phyloP scores from a whole-genome alignment of 2,113 vertebrate genomes.

The Sinocyclocheilus anophthalmus region DNA sequence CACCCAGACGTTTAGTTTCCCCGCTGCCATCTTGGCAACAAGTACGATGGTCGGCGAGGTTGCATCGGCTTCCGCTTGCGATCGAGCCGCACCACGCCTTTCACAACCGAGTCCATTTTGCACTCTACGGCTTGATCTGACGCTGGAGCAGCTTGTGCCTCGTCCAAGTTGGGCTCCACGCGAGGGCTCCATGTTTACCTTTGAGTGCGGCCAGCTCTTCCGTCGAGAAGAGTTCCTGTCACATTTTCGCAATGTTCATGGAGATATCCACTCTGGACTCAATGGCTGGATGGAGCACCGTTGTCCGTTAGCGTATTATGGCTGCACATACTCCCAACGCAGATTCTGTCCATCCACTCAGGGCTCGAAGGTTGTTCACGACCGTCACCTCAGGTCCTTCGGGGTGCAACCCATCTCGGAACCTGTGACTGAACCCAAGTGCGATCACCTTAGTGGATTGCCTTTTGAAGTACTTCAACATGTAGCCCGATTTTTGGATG shows the following conservation, averaged over 20 bases:
- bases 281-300: constrained; percentile 99
- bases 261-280: constrained; percentile 96
- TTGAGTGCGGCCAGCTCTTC: constrained; percentile 94
- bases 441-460: constrained; percentile 87
- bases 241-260: constrained; percentile 96
- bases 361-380: constrained; percentile 89
- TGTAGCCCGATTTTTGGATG: constrained; percentile 91
- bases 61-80: constrained; percentile 94
- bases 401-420: constrained; percentile 85
- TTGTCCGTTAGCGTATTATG: constrained; percentile 96
- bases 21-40: constrained; percentile 91
- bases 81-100: constrained; percentile 92
- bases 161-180: constrained; percentile 78
- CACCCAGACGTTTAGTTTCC: constrained; percentile 96
- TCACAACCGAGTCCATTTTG: constrained; percentile 95
- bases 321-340: constrained; percentile 94
- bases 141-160: constrained; percentile 86
- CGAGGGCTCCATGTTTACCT: constrained; percentile 94
- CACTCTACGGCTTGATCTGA: constrained; percentile 90
- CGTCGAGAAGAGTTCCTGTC: constrained; percentile 95
- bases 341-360: constrained; percentile 88
- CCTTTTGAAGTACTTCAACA: constrained; percentile 93
- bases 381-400: constrained; percentile 89
- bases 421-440: constrained; percentile 68
- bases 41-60: constrained; percentile 97